Percentiles rank a stretch among this genome's conserved stretches.
Evolutionary conservation across 2,797 vertebrate species (phyloP).

Genomic region (Megalops cyprinoides): DNA sequence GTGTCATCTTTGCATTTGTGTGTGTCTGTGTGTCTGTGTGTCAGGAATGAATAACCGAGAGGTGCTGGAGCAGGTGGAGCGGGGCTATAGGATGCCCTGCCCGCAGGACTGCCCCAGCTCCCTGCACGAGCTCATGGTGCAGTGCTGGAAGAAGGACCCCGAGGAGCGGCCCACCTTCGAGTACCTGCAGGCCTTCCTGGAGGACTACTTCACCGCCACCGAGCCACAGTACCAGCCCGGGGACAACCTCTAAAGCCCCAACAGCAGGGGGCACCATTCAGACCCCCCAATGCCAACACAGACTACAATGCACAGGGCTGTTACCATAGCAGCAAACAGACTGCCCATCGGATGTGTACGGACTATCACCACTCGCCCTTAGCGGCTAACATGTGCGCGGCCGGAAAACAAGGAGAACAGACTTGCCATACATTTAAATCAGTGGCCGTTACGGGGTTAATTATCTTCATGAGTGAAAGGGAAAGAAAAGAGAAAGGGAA

Average conservation of each 20-base stretch:
- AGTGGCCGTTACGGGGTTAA: slow-evolving; percentile 19
- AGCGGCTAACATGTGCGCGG: slow-evolving; percentile 10
- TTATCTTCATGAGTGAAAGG: slow-evolving; percentile 24
- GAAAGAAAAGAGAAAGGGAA: slow-evolving; percentile 39
- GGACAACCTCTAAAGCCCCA: slow-evolving; percentile 92
- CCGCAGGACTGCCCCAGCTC: slow-evolving; percentile 97
- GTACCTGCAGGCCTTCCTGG: slow-evolving; percentile 98
- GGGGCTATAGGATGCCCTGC: slow-evolving; percentile 97
- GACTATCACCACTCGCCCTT: slow-evolving; percentile 17
- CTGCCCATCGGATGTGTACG: slow-evolving; percentile 35
- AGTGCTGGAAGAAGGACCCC: slow-evolving; percentile 99
- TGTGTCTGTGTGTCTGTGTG: slow-evolving; percentile 12
- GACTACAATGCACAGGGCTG: neutral
- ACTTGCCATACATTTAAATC: neutral
- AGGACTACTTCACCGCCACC: slow-evolving; percentile 99
- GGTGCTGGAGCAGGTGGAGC: slow-evolving; percentile 97
- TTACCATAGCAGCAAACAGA: slow-evolving; percentile 41
- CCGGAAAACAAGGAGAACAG: no score
- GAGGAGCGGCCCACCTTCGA: slow-evolving; percentile 98
- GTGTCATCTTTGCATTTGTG: neutral
- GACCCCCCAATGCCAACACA: slow-evolving; percentile 28
- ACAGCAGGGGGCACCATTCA: slow-evolving; percentile 47
- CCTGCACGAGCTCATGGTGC: slow-evolving; percentile 98
- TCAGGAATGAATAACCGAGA: slow-evolving; percentile 99
- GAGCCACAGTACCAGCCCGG: slow-evolving; percentile 99